Evolutionary conservation across 2,888 invertebrate genomes (phyloP), one percentile per base, ranked within the genome.

Genomic region (Synergus itoensis): DNA sequence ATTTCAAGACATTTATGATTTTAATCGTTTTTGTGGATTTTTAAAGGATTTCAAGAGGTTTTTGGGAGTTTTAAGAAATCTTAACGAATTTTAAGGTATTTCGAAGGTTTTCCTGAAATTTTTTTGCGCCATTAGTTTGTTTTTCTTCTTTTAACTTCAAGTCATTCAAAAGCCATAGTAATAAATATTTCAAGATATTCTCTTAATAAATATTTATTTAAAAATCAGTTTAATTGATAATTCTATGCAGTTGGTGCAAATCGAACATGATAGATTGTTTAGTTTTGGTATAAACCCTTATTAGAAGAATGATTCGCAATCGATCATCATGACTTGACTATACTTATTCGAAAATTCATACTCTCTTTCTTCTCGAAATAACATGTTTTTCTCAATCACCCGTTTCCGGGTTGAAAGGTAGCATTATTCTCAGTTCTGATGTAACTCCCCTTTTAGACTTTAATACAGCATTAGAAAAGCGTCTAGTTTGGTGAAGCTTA

Each of bases 381-480:
- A 89, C 88, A 87, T 90, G 89, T 89, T 89, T 88, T 88, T 86
- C 87, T 83, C 85, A 81, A 81, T 83, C 87, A 86, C 87, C 89
- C 82, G 77, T 77, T 73, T 77, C 75, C 63, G 64, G 60, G 48
- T 36, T 79, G 57, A 64, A 48, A 62, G 53, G 78, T 76, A 79
- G 79, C 77, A 81, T 81, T 77, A 78, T 76, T 65, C 80, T 77
- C 60, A 73, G 73, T 76, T 62, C 80, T 60, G 16, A 16, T 21
- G 16, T 43, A 67, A 45, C 80, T 83, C 85, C 84, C 83, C 82
- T 63, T 79, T 84, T 79, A 80, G 77, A 81, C 79, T 83, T 82
- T 83, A 83, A 78, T 82, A 85, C 83, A 86, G 77, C 77, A 64
- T 40, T n/a, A 2, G n/a, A 62, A 11, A 62, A 62, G 1, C 83